Percentiles rank a stretch among this genome's conserved stretches.
Evolutionary conservation across 2,113 vertebrate genomes (phyloP).

Genomic region (Zosterops japonicus): DNA sequence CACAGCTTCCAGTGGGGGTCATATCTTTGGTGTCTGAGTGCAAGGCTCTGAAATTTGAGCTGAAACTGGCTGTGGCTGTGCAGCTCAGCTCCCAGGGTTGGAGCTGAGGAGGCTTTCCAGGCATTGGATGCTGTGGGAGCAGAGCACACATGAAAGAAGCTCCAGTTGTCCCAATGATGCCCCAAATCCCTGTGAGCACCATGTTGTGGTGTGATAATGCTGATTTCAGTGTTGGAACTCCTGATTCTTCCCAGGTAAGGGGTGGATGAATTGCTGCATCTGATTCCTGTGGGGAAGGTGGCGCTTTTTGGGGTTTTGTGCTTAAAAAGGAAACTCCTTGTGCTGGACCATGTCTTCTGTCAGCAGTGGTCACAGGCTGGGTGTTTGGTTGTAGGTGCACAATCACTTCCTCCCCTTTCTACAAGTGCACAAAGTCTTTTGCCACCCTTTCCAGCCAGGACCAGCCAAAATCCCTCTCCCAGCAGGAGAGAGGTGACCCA

Average conservation of each 20-base stretch:
- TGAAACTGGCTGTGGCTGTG: not conserved
- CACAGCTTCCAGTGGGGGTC: not conserved
- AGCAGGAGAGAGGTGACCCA: not conserved
- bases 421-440: not conserved
- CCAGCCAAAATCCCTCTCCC: not conserved
- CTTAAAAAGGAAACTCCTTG: not conserved
- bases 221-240: not conserved
- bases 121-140: not conserved
- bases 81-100: not conserved
- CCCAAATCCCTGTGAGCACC: not conserved
- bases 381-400: not conserved
- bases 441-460: not conserved
- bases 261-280: not conserved
- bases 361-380: not conserved
- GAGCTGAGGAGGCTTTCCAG: not conserved
- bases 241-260: not conserved
- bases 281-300: not conserved
- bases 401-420: not conserved
- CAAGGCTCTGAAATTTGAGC: not conserved
- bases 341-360: not conserved
- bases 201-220: too few species aligned
- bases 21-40: not conserved
- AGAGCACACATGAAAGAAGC: fast-evolving
- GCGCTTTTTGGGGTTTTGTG: not conserved
- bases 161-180: not conserved